These are phyloP conservation scores for Ormyrus labotus DNA, from an alignment of 2,888 invertebrate species.

Conservation along the genomic window DNA sequence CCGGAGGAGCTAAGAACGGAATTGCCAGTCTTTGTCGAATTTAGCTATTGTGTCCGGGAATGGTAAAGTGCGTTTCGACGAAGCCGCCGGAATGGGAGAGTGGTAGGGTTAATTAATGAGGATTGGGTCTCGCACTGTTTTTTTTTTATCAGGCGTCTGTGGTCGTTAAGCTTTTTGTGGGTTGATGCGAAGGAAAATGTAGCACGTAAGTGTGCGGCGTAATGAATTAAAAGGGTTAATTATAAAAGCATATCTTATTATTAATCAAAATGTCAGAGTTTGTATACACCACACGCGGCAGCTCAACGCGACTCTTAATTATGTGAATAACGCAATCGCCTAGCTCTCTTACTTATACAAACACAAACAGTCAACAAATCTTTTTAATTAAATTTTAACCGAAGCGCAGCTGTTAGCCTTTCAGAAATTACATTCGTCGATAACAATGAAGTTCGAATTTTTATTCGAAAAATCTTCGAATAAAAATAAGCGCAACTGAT, in stretches of 20 bases:
- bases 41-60: too few species aligned
- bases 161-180: background rate
- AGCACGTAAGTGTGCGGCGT: background rate
- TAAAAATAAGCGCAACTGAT: too few species aligned
- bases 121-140: background rate
- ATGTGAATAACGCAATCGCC: background rate
- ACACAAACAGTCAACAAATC: background rate
- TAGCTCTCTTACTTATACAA: background rate
- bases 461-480: too few species aligned
- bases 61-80: too few species aligned
- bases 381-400: background rate
- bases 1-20: too few species aligned
- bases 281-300: background rate
- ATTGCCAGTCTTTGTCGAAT: too few species aligned
- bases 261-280: background rate
- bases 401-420: too few species aligned
- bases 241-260: constrained; percentile 6
- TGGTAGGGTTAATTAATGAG: background rate
- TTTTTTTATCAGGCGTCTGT: background rate
- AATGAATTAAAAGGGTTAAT: constrained; percentile 21
- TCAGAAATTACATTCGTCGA: too few species aligned
- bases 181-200: background rate
- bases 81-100: too few species aligned
- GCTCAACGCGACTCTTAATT: background rate
- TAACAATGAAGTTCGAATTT: too few species aligned